phyloP scores from a whole-genome alignment of 2,113 vertebrate genomes.

The Girardinichthys multiradiatus region DNA sequence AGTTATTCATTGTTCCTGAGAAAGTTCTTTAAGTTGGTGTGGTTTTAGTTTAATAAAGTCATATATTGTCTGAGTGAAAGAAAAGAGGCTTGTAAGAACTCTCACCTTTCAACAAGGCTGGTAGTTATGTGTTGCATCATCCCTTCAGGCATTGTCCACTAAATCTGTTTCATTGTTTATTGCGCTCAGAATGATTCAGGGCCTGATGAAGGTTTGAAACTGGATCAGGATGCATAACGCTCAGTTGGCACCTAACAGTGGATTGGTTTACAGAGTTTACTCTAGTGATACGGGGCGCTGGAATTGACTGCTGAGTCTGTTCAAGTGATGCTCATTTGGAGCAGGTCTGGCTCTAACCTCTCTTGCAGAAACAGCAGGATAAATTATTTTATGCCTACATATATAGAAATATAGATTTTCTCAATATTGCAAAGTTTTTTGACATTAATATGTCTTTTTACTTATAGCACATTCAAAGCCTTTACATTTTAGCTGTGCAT shows the following conservation, averaged over 20 bases:
- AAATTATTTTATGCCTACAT: too few species aligned
- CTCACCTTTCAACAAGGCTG: slow-evolving; percentile 51
- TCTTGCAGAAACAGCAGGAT: too few species aligned
- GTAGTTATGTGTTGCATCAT: slow-evolving; percentile 39
- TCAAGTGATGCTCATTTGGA: slow-evolving; percentile 49
- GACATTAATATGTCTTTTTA: slow-evolving; percentile 1
- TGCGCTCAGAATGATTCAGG: slow-evolving; percentile 46
- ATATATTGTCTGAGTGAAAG: slow-evolving; percentile 30
- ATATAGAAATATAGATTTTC: too few species aligned
- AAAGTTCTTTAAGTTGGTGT: slow-evolving; percentile 31
- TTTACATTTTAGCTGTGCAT: background rate
- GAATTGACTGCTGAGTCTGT: slow-evolving; percentile 14
- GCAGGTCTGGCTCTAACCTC: background rate
- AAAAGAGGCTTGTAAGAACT: slow-evolving; percentile 40
- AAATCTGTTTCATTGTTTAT: slow-evolving; percentile 65
- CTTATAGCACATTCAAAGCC: background rate
- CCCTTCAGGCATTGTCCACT: slow-evolving; percentile 52
- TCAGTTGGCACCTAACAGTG: slow-evolving; percentile 51
- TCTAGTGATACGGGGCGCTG: slow-evolving; percentile 42
- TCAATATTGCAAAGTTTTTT: too few species aligned
- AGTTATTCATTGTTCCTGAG: slow-evolving; percentile 20
- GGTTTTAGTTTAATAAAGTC: slow-evolving; percentile 39
- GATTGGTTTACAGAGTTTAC: slow-evolving; percentile 44
- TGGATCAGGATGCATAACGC: slow-evolving; percentile 53
- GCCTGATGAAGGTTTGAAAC: slow-evolving; percentile 50